Base-by-base conservation (phyloP, 2,888 invertebrate species). In the Liposcelis brunnea region DNA sequence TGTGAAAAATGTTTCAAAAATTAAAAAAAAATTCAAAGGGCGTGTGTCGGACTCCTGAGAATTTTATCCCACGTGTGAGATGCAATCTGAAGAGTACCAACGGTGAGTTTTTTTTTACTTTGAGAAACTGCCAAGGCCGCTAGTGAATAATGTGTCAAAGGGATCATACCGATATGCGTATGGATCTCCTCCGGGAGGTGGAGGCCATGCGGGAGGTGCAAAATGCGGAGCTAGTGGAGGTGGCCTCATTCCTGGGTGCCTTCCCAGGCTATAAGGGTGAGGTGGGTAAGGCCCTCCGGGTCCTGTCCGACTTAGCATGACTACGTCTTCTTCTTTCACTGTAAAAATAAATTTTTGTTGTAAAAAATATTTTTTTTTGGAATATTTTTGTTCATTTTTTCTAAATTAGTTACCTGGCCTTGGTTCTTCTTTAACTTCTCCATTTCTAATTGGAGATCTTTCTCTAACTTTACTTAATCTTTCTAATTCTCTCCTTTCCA, bases 401-500 rank as follows among this genome's bases (percentile, higher is more conserved):
- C 26, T 26, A 26, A 26, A 26, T 26, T 26, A 8, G 26, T 26
- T 59, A 42, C 58, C 58, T 47, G 36, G 51, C 31, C 75, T 65
- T 11, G 74, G 71, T 53, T 77, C 77, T 53, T 77, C 77, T 54
- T 78, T 77, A 2, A 76, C 66, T 52, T 62, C 60, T 6, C 81
- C 81, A 59, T 80, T 83, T 21, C 85, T 70, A 45, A 84, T 63
- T 3, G 86, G 86, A 5, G 85, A 85, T 43, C 86, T 2, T 50
- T 62, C 59, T 59, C 61, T 0, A 59, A 47, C 46, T 44, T 43
- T 61, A 60, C 0, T 63, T 64, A 52, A 64, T 65, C 43, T 26
- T 35, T 47, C 47, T 14, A 37, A 34, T 26, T 44, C 46, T 18
- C 42, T 36, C 31, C 44, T 18, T 50, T 71, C 70, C 52, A 68